Evolutionary conservation across 1,140 invertebrate species (phyloP), one percentile per base, ranked within the genome.

Genomic region (Pemphigus obesinymphae): DNA sequence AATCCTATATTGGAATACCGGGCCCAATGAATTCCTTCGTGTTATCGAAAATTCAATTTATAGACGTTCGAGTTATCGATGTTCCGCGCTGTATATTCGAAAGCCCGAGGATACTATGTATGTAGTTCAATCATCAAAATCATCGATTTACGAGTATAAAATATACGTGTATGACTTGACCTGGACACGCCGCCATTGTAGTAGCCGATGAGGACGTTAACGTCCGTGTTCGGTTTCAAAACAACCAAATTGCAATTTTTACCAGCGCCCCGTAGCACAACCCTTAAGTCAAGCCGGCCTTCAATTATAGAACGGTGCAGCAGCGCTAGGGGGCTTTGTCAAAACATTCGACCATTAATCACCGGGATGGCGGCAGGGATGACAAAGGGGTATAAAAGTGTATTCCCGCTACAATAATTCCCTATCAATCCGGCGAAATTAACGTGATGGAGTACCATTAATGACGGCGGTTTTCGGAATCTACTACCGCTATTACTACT

Each of bases 301-400:
- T 78, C 73, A 78, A 78, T 78, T 78, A n/a, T n/a, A 78, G 50
- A 37, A 58, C 72, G 10, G 20, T 17, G 17, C 40, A 26, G n/a
- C n/a, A n/a, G 29, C 6, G 2, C 37, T 11, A 20, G 50, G 37
- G 76, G 76, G 55, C n/a, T 76, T 80, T 63, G 76, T 80, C 76
- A 80, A 80, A 80, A 80, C 76, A 80, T 61, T 63, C 55, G 76
- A 80, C 55, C 76, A 80, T 80, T 80, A 80, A 80, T 80, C 76
- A 80, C 40, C 11, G n/a, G 43, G 17, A 11, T 55, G 29, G 55
- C 29, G 75, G 53, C 37, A 10, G 23, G 13, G 37, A 31, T n/a
- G n/a, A n/a, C 34, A 23, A 26, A 13, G 23, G 26, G 37, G 55
- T 63, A 80, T 76, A 61, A 80, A 63, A 63, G 37, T 61, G 55